These are phyloP conservation scores for Ladona fulva DNA, from an alignment of 1,140 invertebrate genomes.

Conservation along the genomic window DNA sequence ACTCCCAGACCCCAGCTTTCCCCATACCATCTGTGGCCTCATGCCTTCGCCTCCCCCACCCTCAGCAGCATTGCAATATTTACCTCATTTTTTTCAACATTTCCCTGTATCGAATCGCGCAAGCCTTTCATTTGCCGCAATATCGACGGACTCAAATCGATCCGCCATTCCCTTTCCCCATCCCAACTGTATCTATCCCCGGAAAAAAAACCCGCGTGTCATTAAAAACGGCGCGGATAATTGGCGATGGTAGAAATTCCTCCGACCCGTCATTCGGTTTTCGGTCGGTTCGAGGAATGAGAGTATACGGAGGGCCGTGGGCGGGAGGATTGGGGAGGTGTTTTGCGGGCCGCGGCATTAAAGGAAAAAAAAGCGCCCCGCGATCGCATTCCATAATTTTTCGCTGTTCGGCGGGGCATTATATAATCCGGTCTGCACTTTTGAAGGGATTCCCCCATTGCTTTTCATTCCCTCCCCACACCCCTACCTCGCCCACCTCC, in stretches of 20 bases:
- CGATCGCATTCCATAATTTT: constrained; percentile 1
- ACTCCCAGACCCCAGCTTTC: too few species aligned
- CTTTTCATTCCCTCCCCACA: neutral
- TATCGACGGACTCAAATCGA: too few species aligned
- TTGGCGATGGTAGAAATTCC: neutral
- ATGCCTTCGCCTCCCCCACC: too few species aligned
- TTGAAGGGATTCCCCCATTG: neutral
- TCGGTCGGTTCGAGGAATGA: neutral
- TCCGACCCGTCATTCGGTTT: neutral
- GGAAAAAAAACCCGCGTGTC: neutral
- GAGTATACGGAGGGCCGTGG: neutral
- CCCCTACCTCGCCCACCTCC: neutral
- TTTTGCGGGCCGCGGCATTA: neutral
- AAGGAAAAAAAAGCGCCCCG: neutral
- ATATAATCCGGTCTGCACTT: neutral
- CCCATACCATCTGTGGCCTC: too few species aligned
- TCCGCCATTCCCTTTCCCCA: too few species aligned
- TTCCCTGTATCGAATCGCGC: too few species aligned
- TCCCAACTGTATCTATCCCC: too few species aligned
- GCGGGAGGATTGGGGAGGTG: neutral
- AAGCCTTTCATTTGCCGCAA: too few species aligned
- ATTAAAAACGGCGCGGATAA: constrained; percentile 1
- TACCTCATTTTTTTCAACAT: too few species aligned
- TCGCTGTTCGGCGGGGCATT: constrained; percentile 5
- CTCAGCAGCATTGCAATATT: too few species aligned